Evolutionary conservation across 1,140 invertebrate genomes (phyloP).

Genomic region (Marisa cornuarietis): DNA sequence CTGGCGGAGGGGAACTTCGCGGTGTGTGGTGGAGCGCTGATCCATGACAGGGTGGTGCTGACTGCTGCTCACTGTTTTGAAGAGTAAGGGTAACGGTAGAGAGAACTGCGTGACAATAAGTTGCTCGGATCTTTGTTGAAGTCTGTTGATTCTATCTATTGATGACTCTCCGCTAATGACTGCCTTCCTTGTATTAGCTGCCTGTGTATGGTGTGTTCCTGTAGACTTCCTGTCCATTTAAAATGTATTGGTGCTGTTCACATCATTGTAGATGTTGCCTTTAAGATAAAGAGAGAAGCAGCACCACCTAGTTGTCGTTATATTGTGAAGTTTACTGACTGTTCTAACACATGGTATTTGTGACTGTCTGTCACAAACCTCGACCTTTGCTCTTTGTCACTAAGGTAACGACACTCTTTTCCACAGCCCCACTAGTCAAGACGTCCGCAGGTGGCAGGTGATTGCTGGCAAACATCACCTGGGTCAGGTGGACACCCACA

Average conservation of each 20-base stretch:
- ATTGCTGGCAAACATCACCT: slow-evolving; percentile 69
- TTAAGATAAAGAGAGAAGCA: too few species aligned
- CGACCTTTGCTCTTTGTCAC: background rate
- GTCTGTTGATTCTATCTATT: too few species aligned
- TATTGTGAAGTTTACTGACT: background rate
- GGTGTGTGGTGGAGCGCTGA: slow-evolving; percentile 71
- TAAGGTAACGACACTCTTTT: background rate
- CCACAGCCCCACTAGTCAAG: slow-evolving; percentile 28
- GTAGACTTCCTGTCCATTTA: too few species aligned
- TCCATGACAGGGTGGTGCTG: slow-evolving; percentile 56
- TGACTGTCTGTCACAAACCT: background rate
- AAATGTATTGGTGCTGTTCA: too few species aligned
- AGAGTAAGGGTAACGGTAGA: slow-evolving; percentile 29
- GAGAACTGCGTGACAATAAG: too few species aligned
- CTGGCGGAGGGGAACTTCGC: slow-evolving; percentile 46
- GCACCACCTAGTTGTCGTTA: too few species aligned
- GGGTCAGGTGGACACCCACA: slow-evolving; percentile 17
- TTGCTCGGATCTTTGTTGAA: too few species aligned
- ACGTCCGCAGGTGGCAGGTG: slow-evolving; percentile 58
- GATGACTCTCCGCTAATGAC: too few species aligned
- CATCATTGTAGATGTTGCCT: too few species aligned
- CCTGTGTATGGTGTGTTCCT: too few species aligned
- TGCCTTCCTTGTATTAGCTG: too few species aligned
- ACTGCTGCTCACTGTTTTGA: slow-evolving; percentile 67
- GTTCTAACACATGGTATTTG: too few species aligned